Conservation (phyloP, 2,797 vertebrate species). For the Coregonus sp. region DNA sequence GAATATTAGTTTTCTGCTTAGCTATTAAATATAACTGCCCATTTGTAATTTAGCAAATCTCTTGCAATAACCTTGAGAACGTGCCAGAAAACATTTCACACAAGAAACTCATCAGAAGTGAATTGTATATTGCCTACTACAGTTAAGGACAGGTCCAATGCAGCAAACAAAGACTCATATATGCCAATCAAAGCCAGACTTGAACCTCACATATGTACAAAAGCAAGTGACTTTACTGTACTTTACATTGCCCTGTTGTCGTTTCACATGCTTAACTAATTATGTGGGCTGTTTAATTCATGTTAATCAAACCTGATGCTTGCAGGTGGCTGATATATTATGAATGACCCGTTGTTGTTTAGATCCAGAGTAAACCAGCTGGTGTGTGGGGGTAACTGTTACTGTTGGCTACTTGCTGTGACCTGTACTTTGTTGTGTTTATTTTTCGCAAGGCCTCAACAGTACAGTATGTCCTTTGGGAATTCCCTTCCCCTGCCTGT, state of each 20-base stretch:
- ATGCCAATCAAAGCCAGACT: neutral
- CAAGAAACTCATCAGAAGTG: neutral
- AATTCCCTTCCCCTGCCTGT: neutral
- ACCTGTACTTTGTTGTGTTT: neutral
- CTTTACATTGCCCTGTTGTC: neutral
- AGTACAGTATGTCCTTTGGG: neutral
- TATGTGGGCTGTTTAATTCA: constrained; percentile 2
- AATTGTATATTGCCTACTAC: neutral
- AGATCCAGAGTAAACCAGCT: neutral
- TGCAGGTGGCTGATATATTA: constrained; percentile 10
- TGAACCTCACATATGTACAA: neutral
- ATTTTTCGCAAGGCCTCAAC: neutral
- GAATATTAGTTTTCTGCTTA: constrained; percentile 33
- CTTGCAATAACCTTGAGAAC: constrained; percentile 15
- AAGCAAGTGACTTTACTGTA: neutral
- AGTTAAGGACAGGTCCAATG: neutral
- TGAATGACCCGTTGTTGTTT: neutral
- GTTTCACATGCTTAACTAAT: constrained; percentile 3
- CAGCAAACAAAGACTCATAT: neutral
- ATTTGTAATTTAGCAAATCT: constrained; percentile 30
- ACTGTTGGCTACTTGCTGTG: neutral
- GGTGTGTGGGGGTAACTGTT: neutral
- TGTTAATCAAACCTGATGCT: constrained; percentile 2
- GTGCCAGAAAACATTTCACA: constrained; percentile 2
- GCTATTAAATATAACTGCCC: constrained; percentile 28